A percentile compares a stretch with the other conserved stretches of the same genome.
These are phyloP conservation scores for Meloe dianella DNA, from an alignment of 2,888 invertebrate genomes.

Conservation along the genomic window DNA sequence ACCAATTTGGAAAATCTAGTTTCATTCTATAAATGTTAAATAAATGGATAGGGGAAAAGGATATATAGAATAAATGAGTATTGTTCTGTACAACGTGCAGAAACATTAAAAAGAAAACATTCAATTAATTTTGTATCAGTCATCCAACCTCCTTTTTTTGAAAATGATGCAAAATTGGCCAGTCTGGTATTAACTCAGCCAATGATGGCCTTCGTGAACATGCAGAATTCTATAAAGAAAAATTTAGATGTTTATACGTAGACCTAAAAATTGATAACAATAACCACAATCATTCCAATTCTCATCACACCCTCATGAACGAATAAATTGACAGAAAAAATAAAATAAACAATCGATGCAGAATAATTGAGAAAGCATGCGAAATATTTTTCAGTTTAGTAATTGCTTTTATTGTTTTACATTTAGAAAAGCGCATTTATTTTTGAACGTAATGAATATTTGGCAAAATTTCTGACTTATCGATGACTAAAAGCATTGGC, in stretches of 20 bases:
- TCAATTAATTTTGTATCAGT: constrained; percentile 47
- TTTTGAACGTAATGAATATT: background rate
- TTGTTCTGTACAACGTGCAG: constrained; percentile 40
- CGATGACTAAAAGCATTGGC: constrained; percentile 9
- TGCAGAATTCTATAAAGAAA: constrained; percentile 60
- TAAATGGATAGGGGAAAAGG: constrained; percentile 23
- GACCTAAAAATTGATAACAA: constrained; percentile 21
- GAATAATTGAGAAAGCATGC: constrained; percentile 15
- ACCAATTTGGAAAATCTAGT: constrained; percentile 40
- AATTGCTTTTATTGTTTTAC: background rate
- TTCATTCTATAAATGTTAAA: constrained; percentile 21
- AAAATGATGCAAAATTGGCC: constrained; percentile 89
- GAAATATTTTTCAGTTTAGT: background rate
- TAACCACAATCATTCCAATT: constrained; percentile 22
- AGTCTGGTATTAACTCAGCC: constrained; percentile 95
- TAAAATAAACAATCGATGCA: background rate
- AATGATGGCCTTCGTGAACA: constrained; percentile 83
- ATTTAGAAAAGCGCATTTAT: background rate
- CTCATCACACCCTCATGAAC: constrained; percentile 27
- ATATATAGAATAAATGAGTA: constrained; percentile 16
- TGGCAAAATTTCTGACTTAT: constrained; percentile 1
- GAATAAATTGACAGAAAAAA: constrained; percentile 19
- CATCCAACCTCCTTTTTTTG: constrained; percentile 84
- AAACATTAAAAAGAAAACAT: constrained; percentile 42
- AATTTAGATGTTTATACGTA: constrained; percentile 54